These are phyloP conservation scores for Tautogolabrus adspersus DNA, from an alignment of 2,113 vertebrate genomes.

Conservation along the genomic window DNA sequence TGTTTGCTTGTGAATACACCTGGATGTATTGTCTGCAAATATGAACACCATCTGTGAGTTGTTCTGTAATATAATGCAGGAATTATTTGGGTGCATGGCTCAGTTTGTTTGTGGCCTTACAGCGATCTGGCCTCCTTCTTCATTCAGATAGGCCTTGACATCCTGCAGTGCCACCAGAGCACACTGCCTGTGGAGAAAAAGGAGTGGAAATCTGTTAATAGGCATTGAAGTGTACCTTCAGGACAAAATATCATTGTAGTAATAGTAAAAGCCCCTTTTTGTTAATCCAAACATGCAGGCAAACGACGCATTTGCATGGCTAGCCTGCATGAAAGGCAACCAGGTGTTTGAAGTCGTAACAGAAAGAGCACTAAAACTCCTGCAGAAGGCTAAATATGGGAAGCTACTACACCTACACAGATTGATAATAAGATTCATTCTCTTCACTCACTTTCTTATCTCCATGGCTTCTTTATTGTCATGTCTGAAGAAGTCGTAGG, in stretches of 20 bases:
- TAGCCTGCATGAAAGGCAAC: background rate
- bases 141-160: constrained; percentile 90
- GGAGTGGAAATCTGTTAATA: background rate
- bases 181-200: constrained; percentile 85
- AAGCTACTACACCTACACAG: background rate
- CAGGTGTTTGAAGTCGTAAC: background rate
- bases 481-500: constrained; percentile 97
- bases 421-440: background rate
- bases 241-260: background rate
- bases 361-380: too few species aligned
- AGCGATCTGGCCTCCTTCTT: constrained; percentile 95
- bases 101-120: constrained; percentile 80
- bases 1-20: background rate
- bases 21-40: background rate
- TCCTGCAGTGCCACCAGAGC: constrained; percentile 94
- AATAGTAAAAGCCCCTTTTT: background rate
- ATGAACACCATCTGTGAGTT: background rate
- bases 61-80: background rate
- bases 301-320: background rate
- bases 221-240: background rate
- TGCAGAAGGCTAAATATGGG: background rate
- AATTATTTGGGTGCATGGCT: background rate
- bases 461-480: constrained; percentile 97
- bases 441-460: constrained; percentile 91
- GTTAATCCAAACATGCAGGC: background rate